Conservation (phyloP, 2,888 invertebrate genomes). For the Caradrina clavipalpis region DNA sequence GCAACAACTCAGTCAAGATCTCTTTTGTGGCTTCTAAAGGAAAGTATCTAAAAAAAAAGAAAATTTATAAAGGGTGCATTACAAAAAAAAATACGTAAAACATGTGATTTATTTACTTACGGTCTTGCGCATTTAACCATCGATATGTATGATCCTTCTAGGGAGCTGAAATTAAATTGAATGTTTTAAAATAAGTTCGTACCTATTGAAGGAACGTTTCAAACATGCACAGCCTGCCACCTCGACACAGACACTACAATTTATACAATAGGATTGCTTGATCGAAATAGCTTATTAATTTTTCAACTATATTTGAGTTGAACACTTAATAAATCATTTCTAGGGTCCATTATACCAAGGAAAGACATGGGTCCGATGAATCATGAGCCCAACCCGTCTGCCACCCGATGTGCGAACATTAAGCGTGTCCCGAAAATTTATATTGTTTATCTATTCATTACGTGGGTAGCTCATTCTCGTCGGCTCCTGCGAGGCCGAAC, state of each 20-base stretch:
- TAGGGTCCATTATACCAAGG: slow-evolving; percentile 50
- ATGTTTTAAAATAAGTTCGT: slow-evolving; percentile 34
- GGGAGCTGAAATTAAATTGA: slow-evolving; percentile 76
- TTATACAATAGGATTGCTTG: slow-evolving; percentile 48
- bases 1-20: slow-evolving; percentile 95
- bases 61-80: not conserved
- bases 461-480: slow-evolving; percentile 80
- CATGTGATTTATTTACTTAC: slow-evolving; percentile 82
- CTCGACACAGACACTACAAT: slow-evolving; percentile 55
- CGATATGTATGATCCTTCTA: slow-evolving; percentile 83
- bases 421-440: slow-evolving; percentile 73
- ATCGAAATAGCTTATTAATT: slow-evolving; percentile 42
- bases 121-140: slow-evolving; percentile 86
- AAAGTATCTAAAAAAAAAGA: slow-evolving; percentile 91
- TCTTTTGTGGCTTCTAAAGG: slow-evolving; percentile 94
- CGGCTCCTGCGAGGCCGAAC: slow-evolving; percentile 78
- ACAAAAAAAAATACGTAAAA: not conserved
- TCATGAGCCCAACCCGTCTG: slow-evolving; percentile 72
- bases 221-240: slow-evolving; percentile 64
- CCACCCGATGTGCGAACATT: slow-evolving; percentile 72
- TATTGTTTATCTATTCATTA: slow-evolving; percentile 72
- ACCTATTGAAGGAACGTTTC: slow-evolving; percentile 10
- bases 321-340: slow-evolving; percentile 49
- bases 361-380: slow-evolving; percentile 61
- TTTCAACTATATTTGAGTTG: slow-evolving; percentile 36